A percentile compares a stretch with the other conserved stretches of the same genome.
Conservation (phyloP, 2,797 vertebrate genomes). For the Leptodon cayanensis region DNA sequence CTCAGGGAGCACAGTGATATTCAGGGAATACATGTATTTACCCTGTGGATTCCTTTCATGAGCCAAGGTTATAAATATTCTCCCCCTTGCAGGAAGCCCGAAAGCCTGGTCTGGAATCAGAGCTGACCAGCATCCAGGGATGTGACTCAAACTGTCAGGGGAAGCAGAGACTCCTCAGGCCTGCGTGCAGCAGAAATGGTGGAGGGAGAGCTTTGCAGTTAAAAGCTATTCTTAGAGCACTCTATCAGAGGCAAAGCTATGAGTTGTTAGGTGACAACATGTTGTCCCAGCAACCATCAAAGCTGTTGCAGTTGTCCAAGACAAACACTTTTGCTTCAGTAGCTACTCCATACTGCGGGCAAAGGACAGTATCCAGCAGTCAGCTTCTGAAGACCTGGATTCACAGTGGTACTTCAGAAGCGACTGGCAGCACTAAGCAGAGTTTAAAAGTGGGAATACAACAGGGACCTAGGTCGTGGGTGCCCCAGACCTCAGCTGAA, state of each 20-base stretch:
- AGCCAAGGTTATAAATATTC: background rate
- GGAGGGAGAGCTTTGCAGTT: background rate
- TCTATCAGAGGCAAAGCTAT: background rate
- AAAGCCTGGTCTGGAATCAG: background rate
- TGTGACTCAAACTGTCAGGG: background rate
- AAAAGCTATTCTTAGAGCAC: background rate
- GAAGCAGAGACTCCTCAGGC: background rate
- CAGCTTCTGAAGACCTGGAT: background rate
- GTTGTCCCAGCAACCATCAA: background rate
- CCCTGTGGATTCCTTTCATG: background rate
- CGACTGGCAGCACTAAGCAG: background rate
- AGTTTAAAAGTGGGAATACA: background rate
- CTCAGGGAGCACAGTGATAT: background rate
- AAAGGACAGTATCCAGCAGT: background rate
- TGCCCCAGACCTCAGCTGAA: background rate
- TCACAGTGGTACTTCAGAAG: background rate
- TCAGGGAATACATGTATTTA: background rate
- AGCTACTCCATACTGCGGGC: background rate
- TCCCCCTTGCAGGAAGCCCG: background rate
- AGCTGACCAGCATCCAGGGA: background rate
- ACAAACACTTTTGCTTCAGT: background rate
- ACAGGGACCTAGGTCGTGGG: accelerated
- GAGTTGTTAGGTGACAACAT: background rate
- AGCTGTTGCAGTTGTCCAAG: background rate
- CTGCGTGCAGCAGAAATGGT: background rate